Evolutionary conservation across 2,113 vertebrate genomes (phyloP), one percentile per base, ranked within the genome.

Genomic region (Pseudorhombus dupliciocellatus): DNA sequence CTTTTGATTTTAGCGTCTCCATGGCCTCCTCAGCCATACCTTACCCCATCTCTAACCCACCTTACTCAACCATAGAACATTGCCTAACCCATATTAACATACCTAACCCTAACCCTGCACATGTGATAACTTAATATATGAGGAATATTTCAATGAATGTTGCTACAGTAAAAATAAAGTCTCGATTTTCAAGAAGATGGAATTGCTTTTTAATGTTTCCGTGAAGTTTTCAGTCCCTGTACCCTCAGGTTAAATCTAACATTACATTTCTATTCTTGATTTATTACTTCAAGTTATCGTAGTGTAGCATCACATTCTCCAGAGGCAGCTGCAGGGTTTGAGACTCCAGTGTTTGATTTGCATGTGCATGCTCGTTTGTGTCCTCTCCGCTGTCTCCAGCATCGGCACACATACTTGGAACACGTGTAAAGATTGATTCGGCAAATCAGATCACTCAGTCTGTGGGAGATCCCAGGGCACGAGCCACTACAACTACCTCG

Each of bases 301-400:
- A 25, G 46, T 52, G n/a, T 42, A 69, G 8, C n/a, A 55, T 59
- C 15, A 15, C 59, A 25, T 44, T 68, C 57, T 57, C 54, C 24
- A 65, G 22, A 65, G 24, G 74, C 52, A 30, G 34, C 60, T 30
- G 11, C 18, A 30, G 48, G 55, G 34, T 59, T 48, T 18, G 2
- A 73, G 71, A 63, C 40, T 55, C 58, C 0, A 40, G 67, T 76
- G 69, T 80, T 77, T 59, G 69, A 26, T 73, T 59, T 16, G 22
- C 60, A 28, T 64, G 42, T 52, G n/a, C 5, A 10, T 66, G 21
- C 28, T 56, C 18, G 54, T 51, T 58, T 26, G 31, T 30, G 44
- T 56, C 57, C 9, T 58, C 37, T 54, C 7, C 11, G 22, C 54
- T 51, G 61, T 68, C 50, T 50, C 30, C 63, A 58, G 28, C 65